Evolutionary conservation across 2,797 vertebrate genomes (phyloP).

Genomic region (Micromesistius poutassou): DNA sequence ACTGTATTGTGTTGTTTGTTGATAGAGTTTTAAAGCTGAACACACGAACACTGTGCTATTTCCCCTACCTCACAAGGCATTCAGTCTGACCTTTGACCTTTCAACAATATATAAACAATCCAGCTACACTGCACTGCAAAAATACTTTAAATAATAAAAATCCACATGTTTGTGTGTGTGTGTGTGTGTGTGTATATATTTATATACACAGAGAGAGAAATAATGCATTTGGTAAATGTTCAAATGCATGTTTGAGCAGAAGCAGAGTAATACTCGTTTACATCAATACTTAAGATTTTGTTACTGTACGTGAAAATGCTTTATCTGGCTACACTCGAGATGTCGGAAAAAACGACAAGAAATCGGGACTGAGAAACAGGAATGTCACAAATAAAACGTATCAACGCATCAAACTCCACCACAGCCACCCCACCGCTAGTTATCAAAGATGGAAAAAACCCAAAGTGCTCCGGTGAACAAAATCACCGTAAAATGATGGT

Average conservation of each 20-base stretch:
- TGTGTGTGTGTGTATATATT: neutral
- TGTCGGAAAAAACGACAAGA: slow-evolving; percentile 43
- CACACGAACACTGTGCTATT: slow-evolving; percentile 52
- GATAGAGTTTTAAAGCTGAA: slow-evolving; percentile 40
- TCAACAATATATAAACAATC: slow-evolving; percentile 61
- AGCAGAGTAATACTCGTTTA: slow-evolving; percentile 54
- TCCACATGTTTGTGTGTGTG: slow-evolving; percentile 31
- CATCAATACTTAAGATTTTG: slow-evolving; percentile 43
- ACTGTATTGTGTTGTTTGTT: slow-evolving; percentile 3
- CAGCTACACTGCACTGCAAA: slow-evolving; percentile 71
- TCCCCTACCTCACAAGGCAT: slow-evolving; percentile 31
- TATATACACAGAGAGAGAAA: slow-evolving; percentile 52
- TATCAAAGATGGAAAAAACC: slow-evolving; percentile 55
- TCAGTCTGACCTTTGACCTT: slow-evolving; percentile 54
- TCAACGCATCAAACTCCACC: neutral
- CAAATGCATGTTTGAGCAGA: slow-evolving; percentile 57
- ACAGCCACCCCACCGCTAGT: slow-evolving; percentile 37
- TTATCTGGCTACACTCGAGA: slow-evolving; percentile 56
- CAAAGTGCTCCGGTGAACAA: slow-evolving; percentile 68
- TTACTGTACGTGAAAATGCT: slow-evolving; percentile 56
- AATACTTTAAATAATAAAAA: slow-evolving; percentile 73
- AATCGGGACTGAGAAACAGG: neutral
- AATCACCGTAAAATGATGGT: slow-evolving; percentile 30
- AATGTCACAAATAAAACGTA: slow-evolving; percentile 27
- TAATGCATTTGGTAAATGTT: slow-evolving; percentile 65